These are phyloP conservation scores for Apaloderma vittatum DNA, from an alignment of 2,113 vertebrate species.

Conservation along the genomic window DNA sequence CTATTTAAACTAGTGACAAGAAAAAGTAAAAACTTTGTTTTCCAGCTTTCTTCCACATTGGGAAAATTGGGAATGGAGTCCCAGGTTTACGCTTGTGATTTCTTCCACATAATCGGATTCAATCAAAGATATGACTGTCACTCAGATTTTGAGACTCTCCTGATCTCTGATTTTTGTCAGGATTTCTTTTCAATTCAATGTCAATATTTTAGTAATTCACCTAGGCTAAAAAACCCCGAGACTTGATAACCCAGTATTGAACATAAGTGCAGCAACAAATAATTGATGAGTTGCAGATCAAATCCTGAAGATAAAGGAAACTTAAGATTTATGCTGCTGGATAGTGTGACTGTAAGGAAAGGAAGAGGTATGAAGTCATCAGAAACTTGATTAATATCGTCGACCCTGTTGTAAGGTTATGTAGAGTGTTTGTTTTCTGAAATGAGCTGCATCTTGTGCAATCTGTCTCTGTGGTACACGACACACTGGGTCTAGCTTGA, in stretches of 20 bases:
- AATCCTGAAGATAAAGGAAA: not conserved
- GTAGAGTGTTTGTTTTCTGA: not conserved
- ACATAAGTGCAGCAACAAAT: not conserved
- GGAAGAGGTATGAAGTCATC: not conserved
- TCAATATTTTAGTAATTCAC: not conserved
- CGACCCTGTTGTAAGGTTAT: not conserved
- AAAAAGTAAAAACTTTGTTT: not conserved
- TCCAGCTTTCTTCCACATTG: not conserved
- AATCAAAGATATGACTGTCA: not conserved
- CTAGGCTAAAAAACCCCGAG: not conserved
- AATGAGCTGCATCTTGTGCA: not conserved
- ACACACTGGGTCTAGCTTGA: not conserved
- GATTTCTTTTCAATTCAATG: not conserved
- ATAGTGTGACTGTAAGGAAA: not conserved
- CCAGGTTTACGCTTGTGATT: not conserved
- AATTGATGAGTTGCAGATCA: not conserved
- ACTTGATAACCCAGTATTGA: not conserved
- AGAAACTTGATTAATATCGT: not conserved
- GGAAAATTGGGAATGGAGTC: not conserved
- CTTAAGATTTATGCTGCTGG: not conserved
- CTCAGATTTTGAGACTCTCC: not conserved
- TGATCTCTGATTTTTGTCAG: not conserved
- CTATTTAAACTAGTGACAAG: not conserved
- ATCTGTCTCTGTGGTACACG: not conserved
- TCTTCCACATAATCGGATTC: not conserved